Evolutionary conservation across 2,888 invertebrate species (phyloP).

Genomic region (Lithophane ornitopus): DNA sequence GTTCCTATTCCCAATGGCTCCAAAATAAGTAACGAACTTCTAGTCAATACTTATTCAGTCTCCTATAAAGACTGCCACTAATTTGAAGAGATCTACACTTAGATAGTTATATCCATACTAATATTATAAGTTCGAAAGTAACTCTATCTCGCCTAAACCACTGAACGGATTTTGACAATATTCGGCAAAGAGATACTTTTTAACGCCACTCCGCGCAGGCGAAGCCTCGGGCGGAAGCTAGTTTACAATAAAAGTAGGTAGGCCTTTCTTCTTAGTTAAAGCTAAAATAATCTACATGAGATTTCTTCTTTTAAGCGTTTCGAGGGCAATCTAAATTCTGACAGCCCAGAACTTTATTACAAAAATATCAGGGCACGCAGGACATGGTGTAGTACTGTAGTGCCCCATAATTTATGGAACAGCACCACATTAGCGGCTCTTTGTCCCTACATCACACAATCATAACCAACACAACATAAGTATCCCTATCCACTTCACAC

Average conservation of each 20-base stretch:
- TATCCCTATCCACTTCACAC: conserved; percentile 9
- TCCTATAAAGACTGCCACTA: no score
- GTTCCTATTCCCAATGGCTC: no score
- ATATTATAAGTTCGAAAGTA: no score
- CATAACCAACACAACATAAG: neutral
- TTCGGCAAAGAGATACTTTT: no score
- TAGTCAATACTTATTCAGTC: neutral
- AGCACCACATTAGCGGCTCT: neutral
- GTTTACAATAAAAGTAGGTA: neutral
- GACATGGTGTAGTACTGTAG: neutral
- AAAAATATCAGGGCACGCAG: neutral
- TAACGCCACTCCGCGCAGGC: no score
- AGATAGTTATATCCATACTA: no score
- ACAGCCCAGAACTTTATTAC: neutral
- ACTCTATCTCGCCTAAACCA: no score
- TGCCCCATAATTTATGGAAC: neutral
- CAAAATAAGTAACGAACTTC: neutral
- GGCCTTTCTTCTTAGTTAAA: neutral
- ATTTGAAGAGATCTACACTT: neutral
- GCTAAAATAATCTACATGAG: neutral
- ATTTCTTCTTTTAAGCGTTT: neutral
- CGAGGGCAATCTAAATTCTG: neutral
- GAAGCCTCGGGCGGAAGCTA: no score
- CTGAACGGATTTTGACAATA: no score
- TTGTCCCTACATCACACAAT: neutral